Base-by-base conservation (phyloP, 2,888 invertebrate species). In the Smittia aterrima region DNA sequence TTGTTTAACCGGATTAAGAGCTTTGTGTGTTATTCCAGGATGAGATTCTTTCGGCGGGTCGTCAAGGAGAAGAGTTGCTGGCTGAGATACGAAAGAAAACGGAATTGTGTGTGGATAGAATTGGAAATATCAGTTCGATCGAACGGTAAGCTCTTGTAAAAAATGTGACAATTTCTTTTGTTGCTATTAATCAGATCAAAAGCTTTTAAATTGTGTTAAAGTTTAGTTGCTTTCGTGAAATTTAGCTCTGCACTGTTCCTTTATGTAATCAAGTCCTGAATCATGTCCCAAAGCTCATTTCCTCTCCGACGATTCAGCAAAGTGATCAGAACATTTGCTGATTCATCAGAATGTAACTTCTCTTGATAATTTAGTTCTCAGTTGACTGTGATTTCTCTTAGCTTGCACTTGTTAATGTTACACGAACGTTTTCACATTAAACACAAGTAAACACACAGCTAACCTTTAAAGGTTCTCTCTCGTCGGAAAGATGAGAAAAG, bases 71-170 rank as follows among this genome's bases (percentile, higher is more conserved):
- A 83, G 88, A 90, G 76, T 85, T 98, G 78, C 85, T 97, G 78
- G 87, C 89, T 77, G 89, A 88, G 83, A 90, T 92, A 78, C 87
- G 91, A 79, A 85, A 85, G 76, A 84, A 86, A 77, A 85, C 85
- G 75, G 82, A 77, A 24, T 80, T 81, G 75, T 79, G 81, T 9
- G 87, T 86, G 77, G 89, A 88, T 76, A 88, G 90, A 79, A 87
- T 91, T 75, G 92, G 92, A 79, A 96, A 96, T 85, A 93, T 96
- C 76, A 92, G 95, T 78, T 92, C 95, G 76, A 91, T 97, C 77
- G 95, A 97, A 85, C 91, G 94, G 92, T 95, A 84, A 79, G 78
- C 78, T 68, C n/a, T n/a, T n/a, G n/a, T n/a, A n/a, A n/a, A n/a
- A n/a, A n/a, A n/a, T 58, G 58, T 58, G 22, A 11, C 11, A 58